Base-by-base conservation (phyloP, 2,888 invertebrate genomes). In the Agonopterix arenella region DNA sequence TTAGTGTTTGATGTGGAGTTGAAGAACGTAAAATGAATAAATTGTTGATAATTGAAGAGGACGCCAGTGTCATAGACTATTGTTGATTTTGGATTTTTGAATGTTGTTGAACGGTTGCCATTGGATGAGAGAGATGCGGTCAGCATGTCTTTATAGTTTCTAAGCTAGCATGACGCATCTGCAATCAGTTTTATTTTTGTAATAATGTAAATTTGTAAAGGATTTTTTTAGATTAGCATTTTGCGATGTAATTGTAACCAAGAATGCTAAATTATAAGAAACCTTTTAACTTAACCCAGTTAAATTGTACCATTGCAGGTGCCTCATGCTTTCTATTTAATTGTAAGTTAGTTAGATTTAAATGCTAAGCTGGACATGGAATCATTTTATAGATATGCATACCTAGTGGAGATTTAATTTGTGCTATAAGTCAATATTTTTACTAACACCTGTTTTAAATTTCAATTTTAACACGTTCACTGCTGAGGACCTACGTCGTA, bases 1-100 rank as follows among this genome's bases (percentile, higher is more conserved):
- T 89, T 98, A 59, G 91, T 95, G 9, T 98, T 98, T 76, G 97
- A 97, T 64, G 94, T 98, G 43, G 97, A 98, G 85, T 86, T 98
- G 52, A 96, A 94, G 78, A 93, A 92, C 74, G 92, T 97, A 57
- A 92, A 92, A 76, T 95, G 90, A 84, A 76, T 95, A 90, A 84
- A 64, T 50, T 56, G 54, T 58, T 62, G 51, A 53, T 54, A 45
- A 40, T 47, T 49, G 48, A 49, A 61, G 53, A 61, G 66, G 57
- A 57, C 63, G 61, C 55, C 64, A 65, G 68, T 68, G 65, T 69
- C 8, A 67, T 70, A 55, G 60, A 55, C 58, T 60, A 49, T 64
- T 66, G 67, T 70, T 62, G 48, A 44, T 48, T 68, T 66, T 66
- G 59, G 60, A 69, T 66, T 61, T 61, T 66, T 64, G 62, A 57